These are phyloP conservation scores for Drosophila merina DNA, from an alignment of 2,888 invertebrate genomes.

Conservation along the genomic window DNA sequence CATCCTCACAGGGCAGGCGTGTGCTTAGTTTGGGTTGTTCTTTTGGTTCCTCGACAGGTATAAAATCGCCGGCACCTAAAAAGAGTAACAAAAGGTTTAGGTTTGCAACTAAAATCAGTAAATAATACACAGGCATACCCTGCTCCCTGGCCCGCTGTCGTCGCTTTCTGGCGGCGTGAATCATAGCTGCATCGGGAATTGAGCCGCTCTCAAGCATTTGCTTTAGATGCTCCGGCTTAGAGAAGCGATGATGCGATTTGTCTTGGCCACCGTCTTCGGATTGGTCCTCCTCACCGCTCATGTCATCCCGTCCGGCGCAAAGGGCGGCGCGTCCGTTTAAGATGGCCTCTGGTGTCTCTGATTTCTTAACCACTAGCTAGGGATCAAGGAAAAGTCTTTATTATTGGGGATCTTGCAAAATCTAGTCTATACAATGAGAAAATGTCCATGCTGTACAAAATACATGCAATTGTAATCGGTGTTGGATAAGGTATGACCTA, in stretches of 20 bases:
- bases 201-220: conserved; percentile 93
- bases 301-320: conserved; percentile 89
- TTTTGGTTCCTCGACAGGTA: conserved; percentile 85
- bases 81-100: too few relatives aligned
- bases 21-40: conserved; percentile 84
- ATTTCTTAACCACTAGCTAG: conserved; percentile 86
- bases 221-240: conserved; percentile 89
- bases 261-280: conserved; percentile 84
- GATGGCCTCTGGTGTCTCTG: conserved; percentile 86
- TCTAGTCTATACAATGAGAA: not conserved
- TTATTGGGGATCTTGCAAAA: conserved; percentile 29
- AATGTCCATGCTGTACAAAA: conserved; percentile 11
- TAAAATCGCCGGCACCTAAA: conserved; percentile 86
- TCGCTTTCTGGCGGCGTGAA: conserved; percentile 97
- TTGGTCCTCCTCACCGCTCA: conserved; percentile 87
- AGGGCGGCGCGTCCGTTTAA: conserved; percentile 92
- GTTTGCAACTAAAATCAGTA: not conserved
- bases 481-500: conserved; percentile 2
- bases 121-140: conserved; percentile 80
- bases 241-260: conserved; percentile 85
- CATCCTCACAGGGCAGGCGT: conserved; percentile 92
- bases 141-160: conserved; percentile 96
- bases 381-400: conserved; percentile 31
- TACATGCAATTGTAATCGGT: conserved; percentile 17
- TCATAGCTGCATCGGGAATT: conserved; percentile 98